phyloP scores from a whole-genome alignment of 2,113 vertebrate genomes.

The Todiramphus chloris region DNA sequence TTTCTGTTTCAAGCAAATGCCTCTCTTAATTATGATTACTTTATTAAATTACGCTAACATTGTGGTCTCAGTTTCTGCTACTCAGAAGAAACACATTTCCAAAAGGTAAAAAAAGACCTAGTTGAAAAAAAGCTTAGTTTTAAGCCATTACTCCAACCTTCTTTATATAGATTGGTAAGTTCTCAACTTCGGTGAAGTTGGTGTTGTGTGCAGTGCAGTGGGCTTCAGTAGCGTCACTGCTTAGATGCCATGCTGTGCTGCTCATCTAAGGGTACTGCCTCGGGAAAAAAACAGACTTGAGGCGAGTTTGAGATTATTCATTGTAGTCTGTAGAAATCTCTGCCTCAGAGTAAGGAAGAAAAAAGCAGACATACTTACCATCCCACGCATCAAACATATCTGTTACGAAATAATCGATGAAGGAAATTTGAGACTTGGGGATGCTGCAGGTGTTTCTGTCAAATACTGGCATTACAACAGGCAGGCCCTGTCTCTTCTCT shows the following conservation, averaged over 20 bases:
- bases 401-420: constrained; percentile 98
- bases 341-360: neutral
- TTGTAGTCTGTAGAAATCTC: neutral
- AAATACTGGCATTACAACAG: constrained; percentile 97
- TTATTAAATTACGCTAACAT: neutral
- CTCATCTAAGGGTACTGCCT: neutral
- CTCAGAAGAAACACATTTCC: neutral
- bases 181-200: neutral
- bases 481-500: constrained; percentile 92
- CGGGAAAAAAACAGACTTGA: neutral
- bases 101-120: neutral
- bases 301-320: neutral
- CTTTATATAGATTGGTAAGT: neutral
- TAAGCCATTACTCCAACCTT: neutral
- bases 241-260: neutral
- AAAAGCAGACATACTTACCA: constrained; percentile 76
- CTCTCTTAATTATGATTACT: neutral
- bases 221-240: neutral
- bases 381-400: constrained; percentile 99
- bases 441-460: constrained; percentile 96
- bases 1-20: neutral
- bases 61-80: neutral
- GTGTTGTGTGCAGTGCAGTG: neutral
- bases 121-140: neutral
- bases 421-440: constrained; percentile 97